Evolutionary conservation across 2,797 vertebrate species (phyloP).

Genomic region (Gallinago nigripennis): DNA sequence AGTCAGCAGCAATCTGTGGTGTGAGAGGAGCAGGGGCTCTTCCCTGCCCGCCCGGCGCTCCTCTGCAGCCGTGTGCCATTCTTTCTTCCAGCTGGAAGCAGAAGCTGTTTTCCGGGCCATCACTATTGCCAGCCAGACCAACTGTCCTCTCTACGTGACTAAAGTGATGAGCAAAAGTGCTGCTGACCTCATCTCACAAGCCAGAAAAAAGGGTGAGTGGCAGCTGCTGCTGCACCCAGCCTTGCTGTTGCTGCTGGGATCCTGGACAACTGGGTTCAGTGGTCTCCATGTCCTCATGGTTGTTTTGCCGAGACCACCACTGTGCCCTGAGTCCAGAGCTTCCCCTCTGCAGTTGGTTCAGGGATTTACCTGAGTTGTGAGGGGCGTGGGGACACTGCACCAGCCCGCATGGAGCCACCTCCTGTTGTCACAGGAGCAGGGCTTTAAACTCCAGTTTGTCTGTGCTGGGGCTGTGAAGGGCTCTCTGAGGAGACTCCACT

Average conservation of each 20-base stretch:
- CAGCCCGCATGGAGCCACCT: not conserved
- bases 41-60: not conserved
- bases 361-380: not conserved
- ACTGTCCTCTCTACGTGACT: conserved; percentile 96
- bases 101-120: conserved; percentile 97
- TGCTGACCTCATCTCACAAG: conserved; percentile 97
- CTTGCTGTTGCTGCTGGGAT: not conserved
- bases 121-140: conserved; percentile 97
- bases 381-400: not conserved
- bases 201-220: conserved; percentile 91
- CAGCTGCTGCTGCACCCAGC: not conserved
- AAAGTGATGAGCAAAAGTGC: conserved; percentile 99
- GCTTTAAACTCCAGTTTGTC: not conserved
- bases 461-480: not conserved
- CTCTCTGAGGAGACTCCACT: not conserved
- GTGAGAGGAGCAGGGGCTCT: not conserved
- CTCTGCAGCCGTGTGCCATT: not conserved
- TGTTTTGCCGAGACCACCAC: not conserved
- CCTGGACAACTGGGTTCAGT: not conserved
- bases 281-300: not conserved
- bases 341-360: not conserved
- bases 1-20: not conserved
- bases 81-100: conserved; percentile 88
- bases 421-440: not conserved
- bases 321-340: not conserved